Conservation (phyloP, 2,888 invertebrate genomes). For the Rhimphoctona megacephalus region DNA sequence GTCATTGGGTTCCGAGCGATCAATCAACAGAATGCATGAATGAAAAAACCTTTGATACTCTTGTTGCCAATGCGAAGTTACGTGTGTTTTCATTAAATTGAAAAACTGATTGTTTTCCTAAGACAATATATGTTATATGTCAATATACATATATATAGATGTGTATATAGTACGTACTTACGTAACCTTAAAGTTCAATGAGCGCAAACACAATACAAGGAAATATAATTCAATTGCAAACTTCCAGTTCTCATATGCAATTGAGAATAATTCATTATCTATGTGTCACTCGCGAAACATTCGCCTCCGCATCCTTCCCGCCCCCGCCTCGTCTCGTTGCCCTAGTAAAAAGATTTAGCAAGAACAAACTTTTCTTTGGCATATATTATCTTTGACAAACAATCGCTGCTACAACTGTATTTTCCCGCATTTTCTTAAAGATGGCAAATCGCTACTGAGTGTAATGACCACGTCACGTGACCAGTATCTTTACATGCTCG, state of each 20-base stretch:
- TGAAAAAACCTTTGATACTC: conserved; percentile 4
- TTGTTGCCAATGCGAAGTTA: not conserved
- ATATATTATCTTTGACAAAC: not conserved
- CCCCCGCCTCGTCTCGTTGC: not conserved
- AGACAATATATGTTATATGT: not conserved
- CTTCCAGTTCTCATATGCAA: conserved; percentile 3
- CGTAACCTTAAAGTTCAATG: conserved; percentile 63
- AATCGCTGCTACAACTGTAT: conserved; percentile 1
- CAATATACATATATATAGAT: not conserved
- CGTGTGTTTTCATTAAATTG: conserved; percentile 16
- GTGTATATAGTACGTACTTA: conserved; percentile 42
- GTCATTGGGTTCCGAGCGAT: conserved; percentile 9
- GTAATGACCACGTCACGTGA: not conserved
- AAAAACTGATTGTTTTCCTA: not conserved
- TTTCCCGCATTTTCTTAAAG: not conserved
- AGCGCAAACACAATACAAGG: conserved; percentile 5
- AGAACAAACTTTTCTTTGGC: conserved; percentile 20
- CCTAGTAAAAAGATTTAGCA: not conserved
- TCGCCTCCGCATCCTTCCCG: not conserved
- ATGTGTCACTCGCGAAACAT: conserved; percentile 1
- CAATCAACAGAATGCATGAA: conserved; percentile 27
- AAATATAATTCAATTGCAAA: conserved; percentile 37
- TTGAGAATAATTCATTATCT: conserved; percentile 43
- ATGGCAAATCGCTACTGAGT: not conserved
- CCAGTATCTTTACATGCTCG: not conserved